Base-by-base conservation (phyloP, 1,140 invertebrate species). In the Conopomorpha cramerella region DNA sequence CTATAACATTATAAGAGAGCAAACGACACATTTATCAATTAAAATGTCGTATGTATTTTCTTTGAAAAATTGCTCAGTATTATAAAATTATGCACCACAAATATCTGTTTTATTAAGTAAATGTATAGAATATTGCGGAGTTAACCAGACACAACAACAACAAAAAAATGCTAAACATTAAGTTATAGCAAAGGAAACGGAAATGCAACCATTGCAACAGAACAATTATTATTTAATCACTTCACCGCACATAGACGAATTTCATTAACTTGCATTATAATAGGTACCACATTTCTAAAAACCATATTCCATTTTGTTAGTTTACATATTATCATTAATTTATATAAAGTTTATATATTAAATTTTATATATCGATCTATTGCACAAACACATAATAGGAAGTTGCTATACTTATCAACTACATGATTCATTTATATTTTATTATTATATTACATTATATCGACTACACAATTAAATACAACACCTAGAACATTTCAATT, bases 401-500 rank as follows among this genome's bases (percentile, higher is more conserved):
- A 55, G 45, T 54, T 55, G 33, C 51, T 67, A 66, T 58, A 43
- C 49, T 53, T 52, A 56, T 6, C 10, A 23, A 23, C 10, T 15
- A 15, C 46, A 59, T 66, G 68, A 60, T 62, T 44, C 46, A 63
- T 58, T 64, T 59, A 63, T 60, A 55, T 60, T 57, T 57, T 46
- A 53, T 64, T 60, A 68, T 63, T 71, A 71, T 58, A 67, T 58
- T 65, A 60, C 49, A 49, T 55, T 29, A 29, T 23, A 32, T n/a
- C n/a, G 4, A 54, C 58, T 56, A 63, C 55, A 54, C 46, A 68
- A 50, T 60, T 66, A 71, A 67, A 70, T 68, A 72, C 65, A 57
- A 71, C 70, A 74, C 70, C 55, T 60, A 70, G 65, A 72, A 66
- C 49, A 51, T 59, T 60, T 71, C 57, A 55, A 71, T 71, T 72